Evolutionary conservation across 2,888 invertebrate genomes (phyloP), one percentile per base, ranked within the genome.

Genomic region (Cataglyphis cursor): DNA sequence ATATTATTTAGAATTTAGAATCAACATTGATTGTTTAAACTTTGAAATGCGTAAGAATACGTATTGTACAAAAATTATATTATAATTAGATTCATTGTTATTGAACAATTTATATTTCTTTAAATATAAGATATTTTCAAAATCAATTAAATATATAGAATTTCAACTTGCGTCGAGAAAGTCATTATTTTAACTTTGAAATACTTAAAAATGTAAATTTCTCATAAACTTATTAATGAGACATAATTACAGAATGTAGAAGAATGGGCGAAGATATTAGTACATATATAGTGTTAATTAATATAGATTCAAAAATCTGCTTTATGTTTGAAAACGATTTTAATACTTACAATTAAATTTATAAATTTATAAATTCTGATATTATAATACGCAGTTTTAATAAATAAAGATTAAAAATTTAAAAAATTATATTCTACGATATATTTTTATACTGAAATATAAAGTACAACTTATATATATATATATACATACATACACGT

Each of bases 371-470:
- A 86, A 86, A 88, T 72, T 72, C 82, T 81, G 54, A 28, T 57
- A 59, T 35, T 88, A 87, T 85, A 57, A 66, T 76, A 86, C 61
- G 75, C 72, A 70, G 82, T 66, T 85, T 4, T 74, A 8, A 89
- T 89, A 86, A 89, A 89, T 90, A 84, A 66, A 87, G 61, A 66
- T 86, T 87, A 82, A 78, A 86, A 83, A 90, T 84, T 86, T 84
- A 85, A 73, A 90, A 86, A 88, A 88, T 84, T 41, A 86, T 88
- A 86, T 82, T 82, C 83, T 82, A 85, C 57, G 66, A 83, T 38
- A 41, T 73, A n/a, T 81, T 68, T 73, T 86, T 21, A 75, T 64
- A 83, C 18, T 81, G 35, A 35, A 87, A 83, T 88, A 72, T 85
- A 84, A n/a, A 81, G 66, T 51, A 15, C 61, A 76, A 84, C 72